These are phyloP conservation scores for Carlito syrichta DNA, from an alignment of 2,113 vertebrate genomes.

Conservation along the genomic window DNA sequence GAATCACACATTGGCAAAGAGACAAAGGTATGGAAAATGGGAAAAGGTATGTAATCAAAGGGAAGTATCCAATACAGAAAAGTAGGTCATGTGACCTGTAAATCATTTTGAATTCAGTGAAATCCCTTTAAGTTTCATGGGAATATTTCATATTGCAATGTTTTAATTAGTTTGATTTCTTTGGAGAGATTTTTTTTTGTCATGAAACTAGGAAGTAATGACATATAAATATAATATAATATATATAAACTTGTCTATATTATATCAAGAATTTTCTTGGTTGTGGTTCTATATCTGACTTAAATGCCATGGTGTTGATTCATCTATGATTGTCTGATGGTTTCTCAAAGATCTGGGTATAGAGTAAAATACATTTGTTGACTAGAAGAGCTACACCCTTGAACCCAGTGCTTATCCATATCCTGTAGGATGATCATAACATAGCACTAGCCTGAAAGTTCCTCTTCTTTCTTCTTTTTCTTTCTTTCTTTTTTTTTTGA, in stretches of 20 bases:
- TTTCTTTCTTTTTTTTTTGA: too few species aligned
- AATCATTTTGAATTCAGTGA: neutral
- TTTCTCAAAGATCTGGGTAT: neutral
- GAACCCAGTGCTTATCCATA: neutral
- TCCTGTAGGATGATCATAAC: neutral
- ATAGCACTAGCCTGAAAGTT: neutral
- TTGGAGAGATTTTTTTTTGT: neutral
- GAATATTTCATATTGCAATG: neutral
- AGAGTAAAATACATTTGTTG: neutral
- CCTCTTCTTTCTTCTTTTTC: neutral
- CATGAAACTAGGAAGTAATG: neutral
- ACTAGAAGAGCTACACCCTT: neutral
- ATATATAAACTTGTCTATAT: neutral
- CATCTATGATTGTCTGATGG: neutral
- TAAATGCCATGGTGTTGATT: neutral
- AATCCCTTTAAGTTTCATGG: neutral
- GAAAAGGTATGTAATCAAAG: neutral
- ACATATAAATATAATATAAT: neutral
- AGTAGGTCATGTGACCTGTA: neutral
- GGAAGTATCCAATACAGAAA: neutral
- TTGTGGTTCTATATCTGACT: neutral
- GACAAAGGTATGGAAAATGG: neutral
- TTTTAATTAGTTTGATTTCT: slow-evolving; percentile 1
- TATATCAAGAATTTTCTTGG: neutral
- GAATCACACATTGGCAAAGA: neutral